phyloP scores from a whole-genome alignment of 2,888 invertebrate species.

The Nephrocerus scutellatus region DNA sequence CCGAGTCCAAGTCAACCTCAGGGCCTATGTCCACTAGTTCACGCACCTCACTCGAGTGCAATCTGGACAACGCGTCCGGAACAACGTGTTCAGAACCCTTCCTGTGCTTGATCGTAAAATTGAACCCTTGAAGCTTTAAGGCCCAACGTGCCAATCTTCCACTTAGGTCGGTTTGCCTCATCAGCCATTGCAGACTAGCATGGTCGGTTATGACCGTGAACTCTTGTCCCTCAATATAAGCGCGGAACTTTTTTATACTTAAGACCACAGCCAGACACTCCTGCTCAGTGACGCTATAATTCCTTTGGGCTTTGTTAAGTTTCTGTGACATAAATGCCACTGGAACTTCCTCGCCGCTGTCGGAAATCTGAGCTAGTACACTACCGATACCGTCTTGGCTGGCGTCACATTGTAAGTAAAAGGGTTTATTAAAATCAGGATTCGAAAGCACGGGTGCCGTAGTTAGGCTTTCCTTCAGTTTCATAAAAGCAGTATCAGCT shows the following conservation, averaged over 20 bases:
- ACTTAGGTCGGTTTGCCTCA: too few relatives aligned
- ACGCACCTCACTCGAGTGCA: too few relatives aligned
- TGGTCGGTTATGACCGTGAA: too few relatives aligned
- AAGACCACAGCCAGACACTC: slow-evolving; percentile 13
- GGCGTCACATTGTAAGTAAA: slow-evolving; percentile 16
- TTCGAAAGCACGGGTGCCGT: slow-evolving; percentile 11
- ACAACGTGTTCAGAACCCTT: too few relatives aligned
- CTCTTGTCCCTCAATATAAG: slow-evolving; percentile 13
- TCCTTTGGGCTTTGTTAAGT: slow-evolving; percentile 16
- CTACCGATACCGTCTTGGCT: slow-evolving; percentile 12
- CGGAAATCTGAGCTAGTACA: slow-evolving; percentile 11
- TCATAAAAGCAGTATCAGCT: slow-evolving; percentile 6
- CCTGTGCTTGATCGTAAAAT: too few relatives aligned
- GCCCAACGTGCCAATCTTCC: too few relatives aligned
- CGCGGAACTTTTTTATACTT: slow-evolving; percentile 10
- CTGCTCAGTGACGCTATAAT: slow-evolving; percentile 10
- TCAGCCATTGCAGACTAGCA: too few relatives aligned
- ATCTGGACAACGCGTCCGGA: too few relatives aligned
- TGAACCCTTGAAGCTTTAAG: too few relatives aligned
- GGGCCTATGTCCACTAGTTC: too few relatives aligned
- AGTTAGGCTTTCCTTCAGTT: slow-evolving; percentile 7
- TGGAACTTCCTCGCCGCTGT: slow-evolving; percentile 8
- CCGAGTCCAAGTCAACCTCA: too few relatives aligned
- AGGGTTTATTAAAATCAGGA: slow-evolving; percentile 13
- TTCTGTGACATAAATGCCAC: slow-evolving; percentile 18